phyloP scores from a whole-genome alignment of 2,888 invertebrate genomes.

The Cerastis rubricosa region DNA sequence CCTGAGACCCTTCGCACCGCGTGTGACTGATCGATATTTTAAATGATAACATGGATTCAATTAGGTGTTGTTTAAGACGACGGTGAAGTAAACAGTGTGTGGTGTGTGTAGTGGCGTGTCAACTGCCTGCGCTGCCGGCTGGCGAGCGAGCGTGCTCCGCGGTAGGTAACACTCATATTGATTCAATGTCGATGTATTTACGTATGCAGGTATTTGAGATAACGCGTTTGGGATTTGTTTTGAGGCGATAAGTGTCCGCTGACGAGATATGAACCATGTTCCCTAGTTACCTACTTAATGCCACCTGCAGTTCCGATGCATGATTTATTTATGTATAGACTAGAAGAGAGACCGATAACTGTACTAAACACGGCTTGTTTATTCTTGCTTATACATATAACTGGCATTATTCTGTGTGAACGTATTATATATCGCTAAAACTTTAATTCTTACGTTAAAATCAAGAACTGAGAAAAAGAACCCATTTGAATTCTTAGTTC shows the following conservation, averaged over 20 bases:
- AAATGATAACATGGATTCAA: slow-evolving; percentile 90
- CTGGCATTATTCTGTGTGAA: slow-evolving; percentile 30
- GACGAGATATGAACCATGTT: slow-evolving; percentile 60
- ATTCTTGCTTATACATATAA: slow-evolving; percentile 50
- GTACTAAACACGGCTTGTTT: slow-evolving; percentile 39
- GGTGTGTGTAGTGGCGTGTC: slow-evolving; percentile 73
- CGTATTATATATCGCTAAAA: slow-evolving; percentile 10
- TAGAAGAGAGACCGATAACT: slow-evolving; percentile 38
- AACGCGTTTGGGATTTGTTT: slow-evolving; percentile 85
- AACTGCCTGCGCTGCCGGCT: slow-evolving; percentile 66
- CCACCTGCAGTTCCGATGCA: slow-evolving; percentile 52
- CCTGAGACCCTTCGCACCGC: slow-evolving; percentile 83
- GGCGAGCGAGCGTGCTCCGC: slow-evolving; percentile 69
- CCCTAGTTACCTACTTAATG: slow-evolving; percentile 10
- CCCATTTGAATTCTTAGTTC: slow-evolving; percentile 1
- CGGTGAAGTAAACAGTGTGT: slow-evolving; percentile 80
- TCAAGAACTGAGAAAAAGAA: slow-evolving; percentile 1
- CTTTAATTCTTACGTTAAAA: slow-evolving; percentile 3
- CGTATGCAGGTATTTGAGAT: slow-evolving; percentile 78
- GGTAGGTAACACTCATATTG: slow-evolving; percentile 85
- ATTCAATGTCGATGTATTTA: slow-evolving; percentile 83
- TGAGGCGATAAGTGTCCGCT: slow-evolving; percentile 79
- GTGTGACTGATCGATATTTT: slow-evolving; percentile 90
- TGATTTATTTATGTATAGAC: slow-evolving; percentile 36
- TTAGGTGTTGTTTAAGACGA: slow-evolving; percentile 86